Evolutionary conservation across 2,888 invertebrate species (phyloP).

Genomic region (Torymus auratus): DNA sequence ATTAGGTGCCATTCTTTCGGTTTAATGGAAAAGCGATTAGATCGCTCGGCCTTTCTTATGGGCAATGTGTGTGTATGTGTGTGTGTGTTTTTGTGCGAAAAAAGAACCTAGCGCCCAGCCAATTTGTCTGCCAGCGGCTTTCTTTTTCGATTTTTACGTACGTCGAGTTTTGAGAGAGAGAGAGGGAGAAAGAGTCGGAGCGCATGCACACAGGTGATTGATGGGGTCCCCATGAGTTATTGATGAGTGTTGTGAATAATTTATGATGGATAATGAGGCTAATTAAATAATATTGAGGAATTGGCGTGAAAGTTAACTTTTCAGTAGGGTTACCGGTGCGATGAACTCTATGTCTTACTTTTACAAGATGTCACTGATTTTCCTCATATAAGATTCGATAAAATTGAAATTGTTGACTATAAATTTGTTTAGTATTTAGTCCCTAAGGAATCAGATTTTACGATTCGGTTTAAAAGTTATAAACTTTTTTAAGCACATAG

Average conservation of each 20-base stretch:
- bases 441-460: too few relatives aligned
- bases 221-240: conserved; percentile 5
- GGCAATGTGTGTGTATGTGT: too few relatives aligned
- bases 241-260: conserved; percentile 7
- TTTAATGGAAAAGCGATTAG: conserved; percentile 57
- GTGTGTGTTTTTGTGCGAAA: neutral
- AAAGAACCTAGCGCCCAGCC: neutral
- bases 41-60: conserved; percentile 42
- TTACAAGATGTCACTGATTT: too few relatives aligned
- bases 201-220: neutral
- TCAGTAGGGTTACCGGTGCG: neutral
- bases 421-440: too few relatives aligned
- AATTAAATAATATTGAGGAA: neutral
- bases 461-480: too few relatives aligned
- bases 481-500: too few relatives aligned
- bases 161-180: too few relatives aligned
- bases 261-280: conserved; percentile 19
- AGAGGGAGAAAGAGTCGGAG: too few relatives aligned
- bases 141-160: conserved; percentile 8
- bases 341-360: neutral
- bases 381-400: too few relatives aligned
- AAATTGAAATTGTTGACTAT: too few relatives aligned
- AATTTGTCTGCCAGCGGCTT: conserved; percentile 31
- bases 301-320: conserved; percentile 8
- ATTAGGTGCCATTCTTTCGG: conserved; percentile 50